Conservation (phyloP, 2,797 vertebrate species). For the Euphonia xanthogaster region DNA sequence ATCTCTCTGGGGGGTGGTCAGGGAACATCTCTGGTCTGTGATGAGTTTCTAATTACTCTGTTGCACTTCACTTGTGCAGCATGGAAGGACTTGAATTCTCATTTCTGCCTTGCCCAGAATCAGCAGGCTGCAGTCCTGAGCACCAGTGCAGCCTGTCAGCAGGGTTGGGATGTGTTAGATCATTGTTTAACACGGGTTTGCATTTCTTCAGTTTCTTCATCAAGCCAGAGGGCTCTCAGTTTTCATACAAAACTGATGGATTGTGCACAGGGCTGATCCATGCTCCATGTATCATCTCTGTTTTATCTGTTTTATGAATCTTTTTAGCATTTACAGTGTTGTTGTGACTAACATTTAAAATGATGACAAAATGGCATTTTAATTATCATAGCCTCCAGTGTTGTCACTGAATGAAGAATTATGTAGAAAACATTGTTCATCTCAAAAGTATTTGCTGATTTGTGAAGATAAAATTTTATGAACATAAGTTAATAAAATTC, state of each 20-base stretch:
- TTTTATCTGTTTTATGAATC: background rate
- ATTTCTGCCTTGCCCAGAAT: background rate
- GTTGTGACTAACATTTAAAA: background rate
- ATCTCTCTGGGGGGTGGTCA: rapidly evolving
- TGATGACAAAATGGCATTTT: background rate
- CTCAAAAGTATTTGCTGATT: background rate
- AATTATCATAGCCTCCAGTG: background rate
- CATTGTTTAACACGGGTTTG: background rate
- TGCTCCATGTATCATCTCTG: background rate
- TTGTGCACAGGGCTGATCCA: background rate
- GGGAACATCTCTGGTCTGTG: background rate
- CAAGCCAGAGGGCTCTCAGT: background rate
- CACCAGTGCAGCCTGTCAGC: background rate
- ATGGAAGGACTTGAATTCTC: background rate
- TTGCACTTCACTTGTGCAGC: background rate
- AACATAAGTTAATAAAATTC: background rate
- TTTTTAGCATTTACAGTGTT: background rate
- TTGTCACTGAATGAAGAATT: background rate
- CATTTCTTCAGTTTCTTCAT: background rate
- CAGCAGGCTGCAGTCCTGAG: background rate
- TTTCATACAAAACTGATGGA: background rate
- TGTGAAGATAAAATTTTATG: background rate
- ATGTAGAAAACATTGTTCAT: background rate
- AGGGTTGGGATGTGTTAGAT: background rate
- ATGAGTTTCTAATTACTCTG: background rate